Base-by-base conservation (phyloP, 2,113 vertebrate species). In the Malurus cyaneus region DNA sequence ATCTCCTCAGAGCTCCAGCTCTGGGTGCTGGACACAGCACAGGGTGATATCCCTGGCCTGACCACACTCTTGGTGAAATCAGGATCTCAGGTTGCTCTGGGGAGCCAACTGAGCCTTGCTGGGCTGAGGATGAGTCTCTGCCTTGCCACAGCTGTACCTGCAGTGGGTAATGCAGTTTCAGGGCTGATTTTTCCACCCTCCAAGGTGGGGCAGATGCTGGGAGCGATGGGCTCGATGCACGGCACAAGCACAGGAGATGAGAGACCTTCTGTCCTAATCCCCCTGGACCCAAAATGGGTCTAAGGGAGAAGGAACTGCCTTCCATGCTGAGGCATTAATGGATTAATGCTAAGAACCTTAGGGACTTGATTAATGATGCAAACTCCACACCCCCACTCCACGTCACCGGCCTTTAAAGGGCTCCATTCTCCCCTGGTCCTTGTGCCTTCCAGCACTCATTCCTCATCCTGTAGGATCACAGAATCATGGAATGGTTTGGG, bases 291-390 rank as follows among this genome's bases (percentile, higher is more conserved):
- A 64, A 88, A 88, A 79, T 49, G 64, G 15, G 12, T 64, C 34
- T n/a, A 6, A 76, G 84, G 70, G 76, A 91, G 49, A 72, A 71
- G 61, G 49, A 85, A 47, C 78, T 85, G 81, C 52, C 34, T 89
- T 39, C 41, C 5, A 85, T 41, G 49, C 70, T 47, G 57, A 56
- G 62, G 92, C 66, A 89, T 89, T 93, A 84, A 57, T 65, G 74
- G 69, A 88, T 93, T 93, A 96, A 53, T 20, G 4, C 52, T 87
- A 92, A 96, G 94, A 95, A 80, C 77, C 86, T 94, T 87, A 96
- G 34, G 65, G 16, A 23, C 61, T 82, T 21, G 23, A 67, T 81
- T 60, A 93, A 86, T 28, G 13, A 41, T 47, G n/a, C 29, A 85
- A 49, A 50, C 11, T 87, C 78, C 91, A 88, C 34, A 34, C 9